A percentile compares a stretch with the other conserved stretches of the same genome.
These are phyloP conservation scores for Cryptoblepharus egeriae DNA, from an alignment of 2,797 vertebrate species.

Conservation along the genomic window DNA sequence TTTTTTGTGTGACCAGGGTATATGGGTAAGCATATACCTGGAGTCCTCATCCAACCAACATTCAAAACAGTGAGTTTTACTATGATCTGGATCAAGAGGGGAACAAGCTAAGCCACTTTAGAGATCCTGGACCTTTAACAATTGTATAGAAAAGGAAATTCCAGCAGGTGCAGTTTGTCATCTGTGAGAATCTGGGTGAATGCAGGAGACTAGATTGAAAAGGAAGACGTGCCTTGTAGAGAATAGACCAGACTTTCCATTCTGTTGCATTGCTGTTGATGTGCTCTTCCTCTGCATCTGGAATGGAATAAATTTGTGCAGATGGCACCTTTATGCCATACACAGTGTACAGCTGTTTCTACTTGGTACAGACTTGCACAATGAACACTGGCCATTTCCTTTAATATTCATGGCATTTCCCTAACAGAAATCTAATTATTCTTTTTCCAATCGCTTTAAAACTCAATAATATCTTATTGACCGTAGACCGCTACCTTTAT, in stretches of 20 bases:
- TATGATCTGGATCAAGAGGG: not conserved
- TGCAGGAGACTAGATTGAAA: not conserved
- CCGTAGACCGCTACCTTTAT: no score
- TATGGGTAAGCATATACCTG: not conserved
- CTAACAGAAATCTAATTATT: not conserved
- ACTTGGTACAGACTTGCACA: not conserved
- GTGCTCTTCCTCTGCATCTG: not conserved
- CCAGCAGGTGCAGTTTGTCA: no score
- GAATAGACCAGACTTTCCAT: not conserved
- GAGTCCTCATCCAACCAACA: not conserved
- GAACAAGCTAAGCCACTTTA: no score
- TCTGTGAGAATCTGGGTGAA: constrained; percentile 10
- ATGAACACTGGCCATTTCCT: not conserved
- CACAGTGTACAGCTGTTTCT: not conserved
- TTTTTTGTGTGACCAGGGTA: not conserved
- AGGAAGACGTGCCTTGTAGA: no score
- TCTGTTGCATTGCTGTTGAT: not conserved
- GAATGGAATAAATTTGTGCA: not conserved
- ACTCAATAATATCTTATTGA: no score
- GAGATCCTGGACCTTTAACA: no score
- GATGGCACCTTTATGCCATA: not conserved
- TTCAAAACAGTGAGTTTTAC: not conserved
- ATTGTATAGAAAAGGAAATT: no score
- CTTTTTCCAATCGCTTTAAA: not conserved
- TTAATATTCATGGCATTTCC: not conserved